Base-by-base conservation (phyloP, 2,888 invertebrate species). In the Celastrina argiolus region DNA sequence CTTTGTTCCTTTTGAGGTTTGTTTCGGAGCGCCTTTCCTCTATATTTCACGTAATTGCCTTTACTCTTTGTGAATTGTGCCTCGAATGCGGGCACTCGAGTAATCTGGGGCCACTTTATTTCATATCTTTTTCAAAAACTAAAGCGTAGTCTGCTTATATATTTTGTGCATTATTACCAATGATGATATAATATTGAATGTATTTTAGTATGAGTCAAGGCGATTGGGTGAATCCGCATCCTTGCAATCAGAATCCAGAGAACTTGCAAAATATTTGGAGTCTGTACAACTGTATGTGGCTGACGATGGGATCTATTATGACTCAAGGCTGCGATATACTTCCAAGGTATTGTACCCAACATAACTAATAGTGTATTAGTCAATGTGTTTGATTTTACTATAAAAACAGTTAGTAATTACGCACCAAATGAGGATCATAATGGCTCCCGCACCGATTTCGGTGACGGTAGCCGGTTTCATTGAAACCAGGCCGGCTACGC, bases 221-320 rank as follows among this genome's bases (percentile, higher is more conserved):
- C 66, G 98, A 99, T 82, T 97, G 97, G 97, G 96, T 97, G 70
- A 97, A 97, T 88, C 96, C 97, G 16, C 97, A 98, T 84, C 97
- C 97, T 0, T 97, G 97, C 83, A 95, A 96, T 77, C 92, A 93
- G 67, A 95, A 95, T 78, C 94, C 96, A 58, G 95, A 96, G 74
- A 96, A 96, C 75, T 91, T 97, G 65, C 96, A 98, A 84, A 98
- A 98, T 81, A 95, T 95, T 75, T 98, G 98, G 94, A 95, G 93
- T 74, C 87, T 96, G 72, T 93, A 94, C 85, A 98, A 98, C 82
- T 96, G 97, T 69, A 94, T 97, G 81, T 99, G 99, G 99, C 93
- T 99, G 68, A 96, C 97, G 2, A 94, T 98, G 83, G 97, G 97
- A 0, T 95, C 97, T 1, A 94, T 98, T 71, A 96, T 98, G 95